Evolutionary conservation across 2,797 vertebrate genomes (phyloP), one percentile per base, ranked within the genome.

Genomic region (Octomys mimax): DNA sequence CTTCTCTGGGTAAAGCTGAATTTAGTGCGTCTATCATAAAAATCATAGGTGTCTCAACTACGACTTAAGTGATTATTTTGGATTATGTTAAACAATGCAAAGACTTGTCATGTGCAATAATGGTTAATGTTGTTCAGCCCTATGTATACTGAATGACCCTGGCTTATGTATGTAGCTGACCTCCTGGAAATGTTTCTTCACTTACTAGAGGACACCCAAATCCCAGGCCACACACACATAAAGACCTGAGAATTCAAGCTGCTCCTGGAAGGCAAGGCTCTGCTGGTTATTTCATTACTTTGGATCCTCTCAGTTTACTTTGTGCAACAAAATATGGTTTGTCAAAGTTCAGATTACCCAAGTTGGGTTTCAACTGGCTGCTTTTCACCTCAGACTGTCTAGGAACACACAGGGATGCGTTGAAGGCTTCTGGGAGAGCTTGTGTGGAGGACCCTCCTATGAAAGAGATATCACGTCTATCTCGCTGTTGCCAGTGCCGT

Each of bases 11-110:
- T 6, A 90, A 87, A 62, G 93, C 94, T 36, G 64, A 70, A 97
- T 96, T 94, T 70, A 70, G 91, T 7, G 11, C 12, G 49, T 68
- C 96, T 82, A 1, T 89, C 92, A 70, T 59, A 91, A 93, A 84
- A 95, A 77, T 87, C 61, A 68, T 68, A 89, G 73, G 95, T 87
- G 88, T 87, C 95, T 81, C 95, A 95, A 95, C 91, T 71, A 49
- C 96, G 33, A 88, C 73, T 96, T 94, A 92, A 95, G n/a, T 82
- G 87, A 90, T 92, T 39, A 57, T 64, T 92, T 70, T 97, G 93
- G 62, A 97, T 82, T 80, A 96, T 95, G 88, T 95, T 95, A 91
- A 57, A 75, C 2, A 5, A 33, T 86, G 49, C 19, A 66, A 18
- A 59, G 39, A 75, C 46, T 68, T 39, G 70, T 91, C 90, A 84